Evolutionary conservation across 2,888 invertebrate genomes (phyloP).

Genomic region (Drosophila pseudotalamancana): DNA sequence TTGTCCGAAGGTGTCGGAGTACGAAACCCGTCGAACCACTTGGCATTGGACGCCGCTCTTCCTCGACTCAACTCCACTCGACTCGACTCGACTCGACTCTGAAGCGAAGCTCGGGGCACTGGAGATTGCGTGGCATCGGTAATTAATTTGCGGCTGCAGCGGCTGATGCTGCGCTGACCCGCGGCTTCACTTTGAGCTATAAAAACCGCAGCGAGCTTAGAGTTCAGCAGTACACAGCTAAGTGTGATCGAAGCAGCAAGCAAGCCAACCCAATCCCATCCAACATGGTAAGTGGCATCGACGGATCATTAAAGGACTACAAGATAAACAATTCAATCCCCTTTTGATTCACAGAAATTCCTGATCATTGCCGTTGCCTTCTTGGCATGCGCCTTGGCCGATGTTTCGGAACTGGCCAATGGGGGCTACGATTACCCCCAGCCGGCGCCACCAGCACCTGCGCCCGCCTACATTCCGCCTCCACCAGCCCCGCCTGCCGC

Average conservation of each 20-base stretch:
- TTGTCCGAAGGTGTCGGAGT: conserved; percentile 37
- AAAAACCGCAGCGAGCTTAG: conserved; percentile 56
- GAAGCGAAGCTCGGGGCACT: conserved; percentile 43
- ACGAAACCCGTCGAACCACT: conserved; percentile 67
- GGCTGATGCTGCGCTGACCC: conserved; percentile 46
- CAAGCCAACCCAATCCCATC: conserved; percentile 4
- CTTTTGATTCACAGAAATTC: conserved; percentile 54
- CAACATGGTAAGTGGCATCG: conserved; percentile 50
- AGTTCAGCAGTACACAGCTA: conserved; percentile 66
- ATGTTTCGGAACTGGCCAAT: conserved; percentile 62
- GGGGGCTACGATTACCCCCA: conserved; percentile 70
- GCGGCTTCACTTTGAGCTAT: conserved; percentile 49
- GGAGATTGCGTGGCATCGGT: conserved; percentile 49
- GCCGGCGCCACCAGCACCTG: conserved; percentile 59
- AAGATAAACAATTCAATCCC: not conserved
- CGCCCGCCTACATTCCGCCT: conserved; percentile 55
- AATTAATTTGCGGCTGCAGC: conserved; percentile 64
- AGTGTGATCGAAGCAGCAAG: conserved; percentile 59
- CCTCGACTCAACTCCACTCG: not conserved
- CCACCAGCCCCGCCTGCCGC: conserved; percentile 39
- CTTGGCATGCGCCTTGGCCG: conserved; percentile 72
- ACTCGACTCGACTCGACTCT: not conserved
- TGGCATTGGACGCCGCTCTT: conserved; percentile 63
- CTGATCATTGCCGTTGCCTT: conserved; percentile 67
- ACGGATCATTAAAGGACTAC: conserved; percentile 10